Percentiles rank a stretch among this genome's conserved stretches.
These are phyloP conservation scores for Hemithea aestivaria DNA, from an alignment of 2,888 invertebrate species.

Conservation along the genomic window DNA sequence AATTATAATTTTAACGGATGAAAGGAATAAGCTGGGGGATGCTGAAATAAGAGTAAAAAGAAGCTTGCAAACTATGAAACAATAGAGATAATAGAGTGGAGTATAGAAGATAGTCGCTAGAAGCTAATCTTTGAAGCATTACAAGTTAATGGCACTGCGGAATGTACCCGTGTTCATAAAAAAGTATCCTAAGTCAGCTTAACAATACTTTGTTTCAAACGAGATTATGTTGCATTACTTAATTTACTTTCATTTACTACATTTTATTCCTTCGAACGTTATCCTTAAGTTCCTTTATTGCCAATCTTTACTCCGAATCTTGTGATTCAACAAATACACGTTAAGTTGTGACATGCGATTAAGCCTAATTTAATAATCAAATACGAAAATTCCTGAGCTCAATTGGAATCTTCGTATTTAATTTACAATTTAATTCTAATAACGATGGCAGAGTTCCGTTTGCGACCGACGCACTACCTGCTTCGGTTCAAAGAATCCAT, in stretches of 20 bases:
- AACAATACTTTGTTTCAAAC: slow-evolving; percentile 61
- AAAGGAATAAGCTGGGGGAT: slow-evolving; percentile 15
- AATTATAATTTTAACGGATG: slow-evolving; percentile 24
- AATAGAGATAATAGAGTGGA: slow-evolving; percentile 41
- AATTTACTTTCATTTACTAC: slow-evolving; percentile 37
- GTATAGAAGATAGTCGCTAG: slow-evolving; percentile 58
- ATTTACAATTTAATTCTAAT: slow-evolving; percentile 40
- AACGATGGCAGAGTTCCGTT: slow-evolving; percentile 52
- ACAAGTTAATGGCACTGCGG: slow-evolving; percentile 74
- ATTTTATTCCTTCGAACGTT: slow-evolving; percentile 34
- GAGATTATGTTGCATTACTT: slow-evolving; percentile 68
- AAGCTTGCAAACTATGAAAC: slow-evolving; percentile 34
- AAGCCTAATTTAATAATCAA: slow-evolving; percentile 58
- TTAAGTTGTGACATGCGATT: slow-evolving; percentile 76
- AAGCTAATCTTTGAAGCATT: slow-evolving; percentile 62
- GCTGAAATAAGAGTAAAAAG: slow-evolving; percentile 32
- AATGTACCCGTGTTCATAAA: slow-evolving; percentile 75
- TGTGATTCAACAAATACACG: slow-evolving; percentile 69
- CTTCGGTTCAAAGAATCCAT: slow-evolving; percentile 58
- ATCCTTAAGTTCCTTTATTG: slow-evolving; percentile 58
- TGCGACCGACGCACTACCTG: slow-evolving; percentile 21
- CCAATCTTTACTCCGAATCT: slow-evolving; percentile 54
- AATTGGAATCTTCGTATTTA: slow-evolving; percentile 63
- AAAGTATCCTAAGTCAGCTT: slow-evolving; percentile 72
- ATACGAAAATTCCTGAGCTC: slow-evolving; percentile 73